A percentile compares a stretch with the other conserved stretches of the same genome.
Evolutionary conservation across 2,888 invertebrate genomes (phyloP).

Genomic region (Melanostoma mellinum): DNA sequence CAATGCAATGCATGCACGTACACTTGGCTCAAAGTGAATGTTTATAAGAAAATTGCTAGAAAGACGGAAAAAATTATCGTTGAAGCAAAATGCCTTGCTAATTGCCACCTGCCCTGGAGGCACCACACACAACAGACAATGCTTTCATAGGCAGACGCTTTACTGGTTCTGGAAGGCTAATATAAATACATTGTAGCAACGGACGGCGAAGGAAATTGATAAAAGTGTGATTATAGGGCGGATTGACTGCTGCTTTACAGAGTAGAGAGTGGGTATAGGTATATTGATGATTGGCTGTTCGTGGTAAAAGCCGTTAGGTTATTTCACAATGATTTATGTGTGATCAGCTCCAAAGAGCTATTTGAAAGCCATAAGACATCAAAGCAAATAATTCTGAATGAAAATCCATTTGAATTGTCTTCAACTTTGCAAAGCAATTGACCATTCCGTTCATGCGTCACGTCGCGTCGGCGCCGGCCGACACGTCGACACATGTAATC

Average conservation of each 20-base stretch:
- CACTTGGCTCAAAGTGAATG: constrained; percentile 48
- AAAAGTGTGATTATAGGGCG: constrained; percentile 72
- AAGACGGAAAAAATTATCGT: constrained; percentile 46
- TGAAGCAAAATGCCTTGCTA: constrained; percentile 57
- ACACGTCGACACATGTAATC: no score
- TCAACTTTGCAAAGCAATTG: no score
- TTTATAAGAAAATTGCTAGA: constrained; percentile 54
- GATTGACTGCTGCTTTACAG: constrained; percentile 25
- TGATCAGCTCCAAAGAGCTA: constrained; percentile 6
- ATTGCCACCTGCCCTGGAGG: constrained; percentile 65
- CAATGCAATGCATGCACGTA: neutral
- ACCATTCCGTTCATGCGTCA: no score
- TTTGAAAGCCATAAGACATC: neutral
- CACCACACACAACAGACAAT: constrained; percentile 17
- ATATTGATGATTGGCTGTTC: constrained; percentile 1
- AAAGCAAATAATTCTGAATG: constrained; percentile 7
- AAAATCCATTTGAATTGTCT: no score
- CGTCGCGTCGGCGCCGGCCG: no score
- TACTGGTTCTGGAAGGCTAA: constrained; percentile 8
- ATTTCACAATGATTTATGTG: constrained; percentile 33
- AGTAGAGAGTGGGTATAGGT: neutral
- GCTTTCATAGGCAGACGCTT: constrained; percentile 19
- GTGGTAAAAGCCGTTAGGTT: constrained; percentile 17
- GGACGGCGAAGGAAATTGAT: constrained; percentile 59
- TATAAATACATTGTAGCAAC: constrained; percentile 40